A percentile compares a stretch with the other conserved stretches of the same genome.
Evolutionary conservation across 2,888 invertebrate genomes (phyloP).

Genomic region (Pycnomerus fuliginosus): DNA sequence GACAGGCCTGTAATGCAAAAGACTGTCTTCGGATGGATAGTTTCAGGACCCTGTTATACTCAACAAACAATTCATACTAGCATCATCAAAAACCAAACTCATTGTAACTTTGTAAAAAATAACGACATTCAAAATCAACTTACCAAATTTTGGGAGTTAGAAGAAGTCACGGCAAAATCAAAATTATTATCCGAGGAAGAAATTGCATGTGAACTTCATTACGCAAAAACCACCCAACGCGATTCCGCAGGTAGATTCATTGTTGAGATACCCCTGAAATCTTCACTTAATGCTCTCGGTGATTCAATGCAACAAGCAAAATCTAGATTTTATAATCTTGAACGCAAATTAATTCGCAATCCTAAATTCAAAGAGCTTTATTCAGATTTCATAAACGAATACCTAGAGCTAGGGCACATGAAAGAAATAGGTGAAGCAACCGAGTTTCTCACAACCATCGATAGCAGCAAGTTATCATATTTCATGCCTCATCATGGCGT

Average conservation of each 20-base stretch:
- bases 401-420: constrained; percentile 4
- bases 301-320: background rate
- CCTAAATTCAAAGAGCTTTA: background rate
- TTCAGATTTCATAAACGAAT: background rate
- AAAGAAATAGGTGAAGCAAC: background rate
- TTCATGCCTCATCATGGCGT: constrained; percentile 6
- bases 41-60: background rate
- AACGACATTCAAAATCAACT: background rate
- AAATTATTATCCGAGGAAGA: background rate
- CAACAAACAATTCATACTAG: too few relatives aligned
- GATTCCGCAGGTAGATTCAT: background rate
- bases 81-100: too few relatives aligned
- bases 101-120: background rate
- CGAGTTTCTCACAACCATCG: too few relatives aligned
- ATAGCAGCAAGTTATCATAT: constrained; percentile 1
- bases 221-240: background rate
- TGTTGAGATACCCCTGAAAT: background rate
- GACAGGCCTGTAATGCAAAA: background rate
- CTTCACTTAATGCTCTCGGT: background rate
- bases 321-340: background rate
- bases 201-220: background rate
- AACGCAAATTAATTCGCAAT: background rate
- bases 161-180: background rate
- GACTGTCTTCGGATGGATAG: background rate
- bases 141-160: background rate